These are phyloP conservation scores for Seladonia tumulorum DNA, from an alignment of 2,888 invertebrate genomes.

Conservation along the genomic window DNA sequence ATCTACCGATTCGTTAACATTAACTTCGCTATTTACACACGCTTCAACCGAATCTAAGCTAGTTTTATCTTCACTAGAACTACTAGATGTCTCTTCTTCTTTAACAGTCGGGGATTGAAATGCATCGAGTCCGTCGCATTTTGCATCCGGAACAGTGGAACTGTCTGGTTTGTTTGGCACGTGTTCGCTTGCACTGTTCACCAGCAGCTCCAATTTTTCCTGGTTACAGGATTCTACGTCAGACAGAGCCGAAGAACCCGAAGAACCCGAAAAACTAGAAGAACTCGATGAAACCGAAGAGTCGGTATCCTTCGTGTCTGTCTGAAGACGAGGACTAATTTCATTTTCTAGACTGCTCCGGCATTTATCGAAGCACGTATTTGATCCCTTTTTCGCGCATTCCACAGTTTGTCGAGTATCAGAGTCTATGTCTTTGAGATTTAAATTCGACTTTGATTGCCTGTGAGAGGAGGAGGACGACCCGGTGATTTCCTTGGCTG, in stretches of 20 bases:
- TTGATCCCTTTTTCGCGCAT: conserved; percentile 34
- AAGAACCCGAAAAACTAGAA: neutral
- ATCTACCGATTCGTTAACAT: conserved; percentile 40
- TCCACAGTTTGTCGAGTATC: conserved; percentile 27
- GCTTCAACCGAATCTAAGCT: conserved; percentile 37
- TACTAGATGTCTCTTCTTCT: conserved; percentile 40
- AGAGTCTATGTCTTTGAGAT: conserved; percentile 32
- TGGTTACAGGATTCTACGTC: neutral
- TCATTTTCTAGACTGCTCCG: conserved; percentile 6
- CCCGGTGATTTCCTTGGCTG: conserved; percentile 6
- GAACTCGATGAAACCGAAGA: neutral
- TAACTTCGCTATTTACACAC: conserved; percentile 44
- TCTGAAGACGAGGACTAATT: neutral
- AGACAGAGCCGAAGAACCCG: neutral
- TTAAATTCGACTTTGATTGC: conserved; percentile 44
- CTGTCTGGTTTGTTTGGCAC: conserved; percentile 43
- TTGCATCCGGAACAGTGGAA: neutral
- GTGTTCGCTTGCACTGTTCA: conserved; percentile 25
- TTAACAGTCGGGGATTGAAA: conserved; percentile 5
- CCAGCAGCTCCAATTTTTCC: conserved; percentile 9
- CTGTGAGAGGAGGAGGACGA: conserved; percentile 28
- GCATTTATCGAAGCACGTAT: conserved; percentile 12
- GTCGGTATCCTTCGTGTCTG: conserved; percentile 14
- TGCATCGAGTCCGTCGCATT: conserved; percentile 25
- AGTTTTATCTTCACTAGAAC: conserved; percentile 51